Conservation (phyloP, 2,113 vertebrate species). For the Poeciliopsis prolifica region DNA sequence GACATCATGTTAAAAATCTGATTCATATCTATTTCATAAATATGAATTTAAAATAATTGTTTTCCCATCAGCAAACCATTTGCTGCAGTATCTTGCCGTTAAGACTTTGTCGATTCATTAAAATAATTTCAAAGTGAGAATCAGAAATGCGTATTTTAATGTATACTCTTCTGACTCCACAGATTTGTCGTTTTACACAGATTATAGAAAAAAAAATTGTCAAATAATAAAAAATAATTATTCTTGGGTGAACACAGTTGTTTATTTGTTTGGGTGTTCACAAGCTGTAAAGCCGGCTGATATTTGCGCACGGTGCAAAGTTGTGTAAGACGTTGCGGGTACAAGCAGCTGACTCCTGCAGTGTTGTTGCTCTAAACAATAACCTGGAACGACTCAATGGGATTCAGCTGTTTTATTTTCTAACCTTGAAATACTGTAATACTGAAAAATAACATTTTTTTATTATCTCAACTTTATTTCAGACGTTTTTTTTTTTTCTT, state of each 20-base stretch:
- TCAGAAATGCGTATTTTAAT: not conserved
- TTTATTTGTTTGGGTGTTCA: not conserved
- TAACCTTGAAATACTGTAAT: conserved; percentile 5
- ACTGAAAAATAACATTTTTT: not conserved
- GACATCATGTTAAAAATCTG: not conserved
- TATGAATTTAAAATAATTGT: not conserved
- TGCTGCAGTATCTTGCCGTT: not conserved
- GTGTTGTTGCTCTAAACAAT: conserved; percentile 56
- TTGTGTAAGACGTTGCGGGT: not conserved
- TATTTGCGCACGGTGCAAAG: conserved; percentile 21
- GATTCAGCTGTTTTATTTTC: conserved; percentile 24
- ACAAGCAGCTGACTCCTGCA: not conserved
- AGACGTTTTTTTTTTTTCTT: not conserved
- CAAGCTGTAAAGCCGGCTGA: not conserved
- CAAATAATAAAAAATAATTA: not conserved
- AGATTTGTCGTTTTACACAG: not conserved
- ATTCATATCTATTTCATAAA: too few species aligned
- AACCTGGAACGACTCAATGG: conserved; percentile 25
- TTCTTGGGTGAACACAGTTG: not conserved
- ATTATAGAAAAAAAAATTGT: not conserved
- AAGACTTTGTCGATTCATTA: not conserved
- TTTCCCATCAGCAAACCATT: not conserved
- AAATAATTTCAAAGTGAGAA: not conserved
- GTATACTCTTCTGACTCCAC: not conserved
- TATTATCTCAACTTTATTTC: conserved; percentile 36